Percentiles rank a stretch among this genome's conserved stretches.
phyloP scores from a whole-genome alignment of 2,113 vertebrate species.

The Ophthalmolycus amberensis region DNA sequence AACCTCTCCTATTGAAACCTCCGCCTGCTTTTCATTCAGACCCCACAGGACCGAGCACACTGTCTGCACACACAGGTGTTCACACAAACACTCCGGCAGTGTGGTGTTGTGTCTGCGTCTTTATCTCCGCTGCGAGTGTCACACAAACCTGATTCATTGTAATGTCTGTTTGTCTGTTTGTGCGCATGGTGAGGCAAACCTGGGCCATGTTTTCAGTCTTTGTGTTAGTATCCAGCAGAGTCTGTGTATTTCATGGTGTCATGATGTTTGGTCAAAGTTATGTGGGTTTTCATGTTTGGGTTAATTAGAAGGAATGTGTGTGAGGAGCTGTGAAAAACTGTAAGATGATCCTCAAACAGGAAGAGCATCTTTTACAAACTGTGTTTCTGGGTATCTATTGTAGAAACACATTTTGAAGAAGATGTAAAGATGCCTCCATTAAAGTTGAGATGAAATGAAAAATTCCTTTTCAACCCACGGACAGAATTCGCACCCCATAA shows the following conservation, averaged over 20 bases:
- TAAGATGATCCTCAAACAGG: neutral
- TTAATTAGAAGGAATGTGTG: neutral
- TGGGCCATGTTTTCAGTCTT: neutral
- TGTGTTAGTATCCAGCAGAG: neutral
- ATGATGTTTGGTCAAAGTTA: neutral
- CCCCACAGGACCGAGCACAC: neutral
- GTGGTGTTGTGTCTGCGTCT: constrained; percentile 22
- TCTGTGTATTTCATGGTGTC: neutral
- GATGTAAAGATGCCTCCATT: neutral
- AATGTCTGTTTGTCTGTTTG: neutral
- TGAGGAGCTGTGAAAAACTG: neutral
- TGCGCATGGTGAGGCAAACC: neutral
- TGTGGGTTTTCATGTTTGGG: neutral
- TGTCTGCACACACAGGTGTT: neutral
- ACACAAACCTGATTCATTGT: neutral
- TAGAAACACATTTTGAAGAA: neutral
- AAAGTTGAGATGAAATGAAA: too few relatives aligned
- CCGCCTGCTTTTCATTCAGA: neutral
- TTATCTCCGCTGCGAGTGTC: neutral
- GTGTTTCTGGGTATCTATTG: too few relatives aligned
- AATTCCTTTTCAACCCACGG: too few relatives aligned
- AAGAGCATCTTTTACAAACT: too few relatives aligned
- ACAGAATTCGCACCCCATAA: too few relatives aligned
- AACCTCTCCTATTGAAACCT: neutral
- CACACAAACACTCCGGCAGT: neutral